phyloP scores from a whole-genome alignment of 2,113 vertebrate species.

The Daphoenositta chrysoptera region DNA sequence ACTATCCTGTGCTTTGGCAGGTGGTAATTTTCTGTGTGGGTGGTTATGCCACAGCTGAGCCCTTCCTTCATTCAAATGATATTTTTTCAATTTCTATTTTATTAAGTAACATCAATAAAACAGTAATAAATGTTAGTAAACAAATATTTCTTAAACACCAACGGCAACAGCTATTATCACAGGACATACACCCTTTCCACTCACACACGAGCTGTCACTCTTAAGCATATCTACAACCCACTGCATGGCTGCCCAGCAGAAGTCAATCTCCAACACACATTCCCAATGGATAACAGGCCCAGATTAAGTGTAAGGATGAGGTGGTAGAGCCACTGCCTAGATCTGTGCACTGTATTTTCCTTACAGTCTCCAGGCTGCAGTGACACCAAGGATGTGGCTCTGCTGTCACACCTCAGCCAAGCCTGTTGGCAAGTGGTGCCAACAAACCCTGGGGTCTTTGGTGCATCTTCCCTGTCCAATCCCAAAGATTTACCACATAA shows the following conservation, averaged over 20 bases:
- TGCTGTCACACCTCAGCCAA: not conserved
- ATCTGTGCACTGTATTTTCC: not conserved
- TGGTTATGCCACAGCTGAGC: not conserved
- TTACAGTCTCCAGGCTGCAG: not conserved
- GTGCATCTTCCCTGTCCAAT: fast-evolving
- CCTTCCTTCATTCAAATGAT: not conserved
- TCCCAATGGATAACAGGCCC: fast-evolving
- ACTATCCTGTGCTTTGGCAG: not conserved
- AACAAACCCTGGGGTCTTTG: not conserved
- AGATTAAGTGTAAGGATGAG: not conserved
- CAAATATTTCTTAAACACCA: not conserved
- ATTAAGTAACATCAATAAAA: not conserved
- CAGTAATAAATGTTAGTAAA: not conserved
- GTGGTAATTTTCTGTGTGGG: fast-evolving
- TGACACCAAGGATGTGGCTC: not conserved
- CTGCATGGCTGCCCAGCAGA: not conserved
- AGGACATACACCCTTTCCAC: fast-evolving
- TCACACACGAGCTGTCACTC: fast-evolving
- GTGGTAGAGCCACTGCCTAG: not conserved
- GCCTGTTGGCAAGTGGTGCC: not conserved
- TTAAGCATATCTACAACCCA: fast-evolving
- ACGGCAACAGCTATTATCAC: not conserved
- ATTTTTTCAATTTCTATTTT: not conserved
- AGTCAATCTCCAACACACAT: too few relatives aligned
- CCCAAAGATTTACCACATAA: not conserved